These are phyloP conservation scores for Dasypus novemcinctus DNA, from an alignment of 2,113 vertebrate genomes.

Conservation along the genomic window DNA sequence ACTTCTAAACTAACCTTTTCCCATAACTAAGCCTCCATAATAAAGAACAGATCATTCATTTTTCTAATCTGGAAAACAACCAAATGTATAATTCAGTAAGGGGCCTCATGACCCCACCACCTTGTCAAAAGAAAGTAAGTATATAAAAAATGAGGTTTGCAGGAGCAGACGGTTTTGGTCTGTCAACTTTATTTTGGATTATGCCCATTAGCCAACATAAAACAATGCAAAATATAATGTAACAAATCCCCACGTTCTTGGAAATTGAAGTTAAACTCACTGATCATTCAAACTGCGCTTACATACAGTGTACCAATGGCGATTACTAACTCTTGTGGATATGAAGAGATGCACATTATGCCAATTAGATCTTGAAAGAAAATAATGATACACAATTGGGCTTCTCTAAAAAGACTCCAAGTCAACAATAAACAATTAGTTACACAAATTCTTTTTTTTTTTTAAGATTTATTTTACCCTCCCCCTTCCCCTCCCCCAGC, in stretches of 20 bases:
- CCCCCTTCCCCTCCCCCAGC: too few species aligned
- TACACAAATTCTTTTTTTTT: not conserved
- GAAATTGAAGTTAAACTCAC: slow-evolving; percentile 54
- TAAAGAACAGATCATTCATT: slow-evolving; percentile 73
- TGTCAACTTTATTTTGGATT: slow-evolving; percentile 72
- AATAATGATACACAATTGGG: not conserved
- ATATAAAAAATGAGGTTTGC: slow-evolving; percentile 70
- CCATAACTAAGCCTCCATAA: slow-evolving; percentile 60
- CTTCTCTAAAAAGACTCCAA: not conserved
- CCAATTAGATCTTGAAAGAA: not conserved
- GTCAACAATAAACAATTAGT: not conserved
- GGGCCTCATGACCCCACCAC: slow-evolving; percentile 70
- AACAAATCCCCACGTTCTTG: slow-evolving; percentile 51
- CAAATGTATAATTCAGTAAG: slow-evolving; percentile 55
- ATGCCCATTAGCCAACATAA: slow-evolving; percentile 59
- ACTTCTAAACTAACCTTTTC: slow-evolving; percentile 61
- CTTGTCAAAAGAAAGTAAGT: slow-evolving; percentile 70
- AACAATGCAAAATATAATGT: slow-evolving; percentile 59
- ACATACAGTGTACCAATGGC: not conserved
- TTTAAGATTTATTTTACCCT: too few species aligned
- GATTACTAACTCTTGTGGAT: not conserved
- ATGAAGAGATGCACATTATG: not conserved
- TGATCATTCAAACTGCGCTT: slow-evolving; percentile 42
- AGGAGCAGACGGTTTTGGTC: slow-evolving; percentile 66
- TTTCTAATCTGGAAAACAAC: slow-evolving; percentile 72